phyloP scores from a whole-genome alignment of 1,140 invertebrate species.

The Bradynema listronoti region DNA sequence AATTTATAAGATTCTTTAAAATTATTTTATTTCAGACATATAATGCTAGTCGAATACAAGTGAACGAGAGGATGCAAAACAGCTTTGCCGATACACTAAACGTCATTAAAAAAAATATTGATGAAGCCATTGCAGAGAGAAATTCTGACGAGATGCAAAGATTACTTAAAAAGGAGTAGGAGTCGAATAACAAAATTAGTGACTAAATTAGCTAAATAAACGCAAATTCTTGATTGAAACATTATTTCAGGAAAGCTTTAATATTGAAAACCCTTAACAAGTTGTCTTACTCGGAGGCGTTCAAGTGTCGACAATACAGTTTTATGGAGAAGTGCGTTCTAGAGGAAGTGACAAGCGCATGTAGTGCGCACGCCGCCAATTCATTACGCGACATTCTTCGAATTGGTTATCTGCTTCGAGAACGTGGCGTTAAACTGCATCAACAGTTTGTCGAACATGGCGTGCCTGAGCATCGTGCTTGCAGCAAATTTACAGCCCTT shows the following conservation, averaged over 20 bases:
- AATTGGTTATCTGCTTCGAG: conserved; percentile 14
- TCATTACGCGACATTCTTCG: conserved; percentile 4
- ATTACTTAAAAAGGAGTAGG: background rate
- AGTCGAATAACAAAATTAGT: background rate
- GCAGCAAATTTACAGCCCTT: conserved; percentile 5
- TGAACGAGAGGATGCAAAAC: conserved; percentile 5
- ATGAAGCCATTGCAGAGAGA: background rate
- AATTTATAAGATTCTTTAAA: no score
- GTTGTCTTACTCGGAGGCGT: conserved; percentile 12
- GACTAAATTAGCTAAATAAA: background rate
- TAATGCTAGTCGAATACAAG: conserved; percentile 3
- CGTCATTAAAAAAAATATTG: background rate
- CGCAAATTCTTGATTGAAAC: background rate
- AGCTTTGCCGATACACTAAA: conserved; percentile 3
- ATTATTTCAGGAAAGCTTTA: background rate
- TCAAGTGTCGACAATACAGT: conserved; percentile 11
- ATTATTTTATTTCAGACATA: no score
- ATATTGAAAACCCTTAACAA: conserved; percentile 3
- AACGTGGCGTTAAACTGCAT: conserved; percentile 14
- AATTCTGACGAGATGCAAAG: conserved; percentile 6
- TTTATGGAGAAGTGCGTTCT: conserved; percentile 10
- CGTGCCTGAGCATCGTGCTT: conserved; percentile 29
- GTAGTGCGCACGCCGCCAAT: background rate
- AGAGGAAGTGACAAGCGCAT: background rate
- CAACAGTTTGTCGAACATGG: conserved; percentile 5